A percentile compares a stretch with the other conserved stretches of the same genome.
Evolutionary conservation across 2,797 vertebrate genomes (phyloP).

Genomic region (Potorous gilbertii): DNA sequence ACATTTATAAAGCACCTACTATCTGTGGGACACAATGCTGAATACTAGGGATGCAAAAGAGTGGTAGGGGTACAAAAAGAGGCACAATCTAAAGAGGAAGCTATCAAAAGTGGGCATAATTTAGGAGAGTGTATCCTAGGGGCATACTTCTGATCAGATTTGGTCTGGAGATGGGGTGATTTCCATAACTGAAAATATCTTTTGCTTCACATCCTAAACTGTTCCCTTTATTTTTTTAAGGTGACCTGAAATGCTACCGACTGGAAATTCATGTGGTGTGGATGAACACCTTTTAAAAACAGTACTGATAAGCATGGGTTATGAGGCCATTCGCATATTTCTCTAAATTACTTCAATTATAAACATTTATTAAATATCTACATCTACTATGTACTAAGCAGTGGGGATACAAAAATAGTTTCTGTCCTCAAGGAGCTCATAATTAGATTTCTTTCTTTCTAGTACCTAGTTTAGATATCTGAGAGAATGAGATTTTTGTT

Average conservation of each 20-base stretch:
- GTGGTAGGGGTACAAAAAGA: no score
- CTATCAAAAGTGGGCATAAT: background rate
- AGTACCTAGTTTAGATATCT: background rate
- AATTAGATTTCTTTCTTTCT: background rate
- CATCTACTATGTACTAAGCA: background rate
- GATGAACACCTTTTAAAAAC: constrained; percentile 25
- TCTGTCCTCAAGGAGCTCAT: background rate
- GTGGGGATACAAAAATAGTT: background rate
- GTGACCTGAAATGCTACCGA: background rate
- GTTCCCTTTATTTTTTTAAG: constrained; percentile 1
- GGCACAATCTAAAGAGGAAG: background rate
- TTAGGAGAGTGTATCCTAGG: background rate
- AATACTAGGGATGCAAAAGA: background rate
- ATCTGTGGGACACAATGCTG: background rate
- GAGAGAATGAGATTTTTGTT: background rate
- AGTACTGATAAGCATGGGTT: background rate
- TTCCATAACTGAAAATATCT: background rate
- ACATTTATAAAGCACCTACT: background rate
- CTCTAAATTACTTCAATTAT: background rate
- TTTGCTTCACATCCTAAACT: background rate
- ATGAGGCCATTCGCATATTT: background rate
- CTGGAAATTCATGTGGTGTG: constrained; percentile 8
- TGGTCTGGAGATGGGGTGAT: background rate
- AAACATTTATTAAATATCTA: background rate
- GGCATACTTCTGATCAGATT: background rate